Evolutionary conservation across 1,140 invertebrate species (phyloP).

Genomic region (Lerema accius): DNA sequence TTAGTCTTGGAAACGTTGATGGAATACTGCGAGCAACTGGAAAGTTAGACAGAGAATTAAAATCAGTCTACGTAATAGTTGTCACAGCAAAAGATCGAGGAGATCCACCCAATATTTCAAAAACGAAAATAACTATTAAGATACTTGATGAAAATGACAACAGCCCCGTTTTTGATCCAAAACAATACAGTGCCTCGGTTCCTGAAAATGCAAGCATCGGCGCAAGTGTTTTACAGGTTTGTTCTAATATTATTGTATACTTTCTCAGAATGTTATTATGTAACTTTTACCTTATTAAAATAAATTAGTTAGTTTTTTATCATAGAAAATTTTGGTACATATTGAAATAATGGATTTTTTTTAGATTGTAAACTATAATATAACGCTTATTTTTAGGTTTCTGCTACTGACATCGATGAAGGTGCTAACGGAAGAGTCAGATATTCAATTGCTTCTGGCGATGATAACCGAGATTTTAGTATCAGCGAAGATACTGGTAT

Average conservation of each 20-base stretch:
- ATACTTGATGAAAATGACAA: slow-evolving; percentile 98
- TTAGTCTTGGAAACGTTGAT: slow-evolving; percentile 93
- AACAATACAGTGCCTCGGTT: slow-evolving; percentile 93
- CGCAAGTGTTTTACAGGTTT: slow-evolving; percentile 92
- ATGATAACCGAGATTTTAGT: slow-evolving; percentile 94
- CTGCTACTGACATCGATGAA: slow-evolving; percentile 95
- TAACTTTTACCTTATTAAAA: slow-evolving; percentile 1
- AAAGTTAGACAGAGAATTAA: slow-evolving; percentile 92
- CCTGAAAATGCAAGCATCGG: slow-evolving; percentile 97
- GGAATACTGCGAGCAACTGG: slow-evolving; percentile 92
- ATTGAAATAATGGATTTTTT: too few species aligned
- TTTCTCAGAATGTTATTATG: neutral
- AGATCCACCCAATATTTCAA: slow-evolving; percentile 89
- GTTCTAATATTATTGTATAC: too few species aligned
- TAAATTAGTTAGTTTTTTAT: too few species aligned
- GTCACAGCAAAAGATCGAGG: slow-evolving; percentile 95
- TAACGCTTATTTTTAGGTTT: slow-evolving; percentile 87
- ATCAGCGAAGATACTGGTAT: slow-evolving; percentile 95
- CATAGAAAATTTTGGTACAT: too few species aligned
- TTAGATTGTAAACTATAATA: too few species aligned
- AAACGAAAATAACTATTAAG: slow-evolving; percentile 87
- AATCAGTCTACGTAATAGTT: slow-evolving; percentile 90
- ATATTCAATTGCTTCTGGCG: slow-evolving; percentile 94
- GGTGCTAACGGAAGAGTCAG: slow-evolving; percentile 93
- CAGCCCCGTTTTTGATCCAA: slow-evolving; percentile 94